Percentiles rank a stretch among this genome's conserved stretches.
phyloP scores from a whole-genome alignment of 2,797 vertebrate genomes.

The Sebastes diploproa region DNA sequence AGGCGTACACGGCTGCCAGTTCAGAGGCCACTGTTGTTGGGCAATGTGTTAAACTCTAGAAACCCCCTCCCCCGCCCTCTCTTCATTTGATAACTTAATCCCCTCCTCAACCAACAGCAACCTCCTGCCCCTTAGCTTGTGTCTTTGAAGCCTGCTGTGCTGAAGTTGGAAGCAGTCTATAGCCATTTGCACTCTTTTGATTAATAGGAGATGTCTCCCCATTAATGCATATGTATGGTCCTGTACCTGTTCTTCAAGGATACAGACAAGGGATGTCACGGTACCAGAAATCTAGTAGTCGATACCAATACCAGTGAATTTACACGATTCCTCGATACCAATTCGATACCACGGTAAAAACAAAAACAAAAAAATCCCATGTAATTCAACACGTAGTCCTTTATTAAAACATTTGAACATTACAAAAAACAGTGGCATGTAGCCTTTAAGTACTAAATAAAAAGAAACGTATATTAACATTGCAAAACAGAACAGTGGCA shows the following conservation, averaged over 20 bases:
- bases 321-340: too few relatives aligned
- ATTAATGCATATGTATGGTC: neutral
- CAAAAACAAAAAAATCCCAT: too few relatives aligned
- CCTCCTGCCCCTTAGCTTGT: neutral
- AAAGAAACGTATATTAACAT: too few relatives aligned
- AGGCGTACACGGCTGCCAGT: constrained; percentile 1
- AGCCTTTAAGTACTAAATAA: too few relatives aligned
- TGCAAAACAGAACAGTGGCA: too few relatives aligned
- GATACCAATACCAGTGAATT: too few relatives aligned
- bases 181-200: constrained; percentile 9
- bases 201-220: neutral
- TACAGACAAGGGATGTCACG: too few relatives aligned
- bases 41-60: neutral
- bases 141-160: constrained; percentile 46
- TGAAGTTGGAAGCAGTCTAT: constrained; percentile 12
- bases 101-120: neutral
- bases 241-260: neutral
- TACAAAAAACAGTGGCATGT: rapidly evolving
- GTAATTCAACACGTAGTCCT: too few relatives aligned
- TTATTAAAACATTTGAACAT: too few relatives aligned
- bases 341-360: too few relatives aligned
- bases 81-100: constrained; percentile 41
- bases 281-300: too few relatives aligned
- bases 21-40: constrained; percentile 28
- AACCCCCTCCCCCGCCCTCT: neutral